Evolutionary conservation across 64 coral and sea anemone species (phyloP).

Genomic region (Montipora capricornis): DNA sequence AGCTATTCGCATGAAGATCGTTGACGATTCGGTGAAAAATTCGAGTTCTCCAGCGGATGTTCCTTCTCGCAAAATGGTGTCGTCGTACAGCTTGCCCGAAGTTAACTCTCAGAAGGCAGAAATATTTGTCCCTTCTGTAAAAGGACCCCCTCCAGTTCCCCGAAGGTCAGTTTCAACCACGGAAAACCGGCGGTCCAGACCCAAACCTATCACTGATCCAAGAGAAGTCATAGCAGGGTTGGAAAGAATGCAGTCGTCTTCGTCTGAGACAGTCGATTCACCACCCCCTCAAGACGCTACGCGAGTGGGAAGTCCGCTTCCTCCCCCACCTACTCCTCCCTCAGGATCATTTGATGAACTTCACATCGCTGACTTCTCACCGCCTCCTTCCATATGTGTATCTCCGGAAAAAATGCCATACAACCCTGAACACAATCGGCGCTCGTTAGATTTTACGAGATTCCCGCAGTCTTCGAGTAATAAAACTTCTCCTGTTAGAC

Average conservation of each 20-base stretch:
- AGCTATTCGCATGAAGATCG: neutral
- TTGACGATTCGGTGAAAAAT: constrained; percentile 8
- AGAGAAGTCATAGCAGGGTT: constrained; percentile 44
- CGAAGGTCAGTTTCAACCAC: constrained; percentile 24
- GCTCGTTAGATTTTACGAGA: constrained; percentile 12
- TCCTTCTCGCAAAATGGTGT: neutral
- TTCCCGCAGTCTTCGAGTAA: neutral
- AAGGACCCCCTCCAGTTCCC: constrained; percentile 29
- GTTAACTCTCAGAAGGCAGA: constrained; percentile 44
- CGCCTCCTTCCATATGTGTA: constrained; percentile 50
- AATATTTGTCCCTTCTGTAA: constrained; percentile 32
- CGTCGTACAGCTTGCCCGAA: constrained; percentile 62
- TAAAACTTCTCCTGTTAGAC: neutral
- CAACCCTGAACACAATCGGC: neutral
- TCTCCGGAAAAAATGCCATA: constrained; percentile 8
- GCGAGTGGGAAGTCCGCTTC: constrained; percentile 50
- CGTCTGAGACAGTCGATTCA: constrained; percentile 3
- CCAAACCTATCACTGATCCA: constrained; percentile 51
- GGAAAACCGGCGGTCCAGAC: constrained; percentile 32
- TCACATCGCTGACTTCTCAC: constrained; percentile 62
- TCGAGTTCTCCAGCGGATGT: constrained; percentile 1
- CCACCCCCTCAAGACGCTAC: neutral
- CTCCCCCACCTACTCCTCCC: constrained; percentile 49
- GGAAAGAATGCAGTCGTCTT: constrained; percentile 8
- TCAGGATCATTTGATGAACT: constrained; percentile 50